Base-by-base conservation (phyloP, 2,113 vertebrate genomes). In the Lates calcarifer region DNA sequence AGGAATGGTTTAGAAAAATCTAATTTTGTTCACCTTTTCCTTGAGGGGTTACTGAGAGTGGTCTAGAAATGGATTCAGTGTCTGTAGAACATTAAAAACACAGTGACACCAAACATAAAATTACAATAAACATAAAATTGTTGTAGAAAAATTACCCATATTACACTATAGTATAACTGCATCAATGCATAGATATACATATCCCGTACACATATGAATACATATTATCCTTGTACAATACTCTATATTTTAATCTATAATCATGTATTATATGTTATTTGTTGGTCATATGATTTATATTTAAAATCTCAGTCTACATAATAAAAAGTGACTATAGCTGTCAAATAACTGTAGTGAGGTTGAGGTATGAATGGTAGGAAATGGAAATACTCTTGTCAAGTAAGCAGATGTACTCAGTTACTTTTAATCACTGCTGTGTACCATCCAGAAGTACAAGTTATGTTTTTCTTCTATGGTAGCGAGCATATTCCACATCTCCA, bases 1-100 rank as follows among this genome's bases (percentile, higher is more conserved):
- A 82, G 35, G 62, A 79, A 57, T 31, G 13, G 57, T 28, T 31
- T 51, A 35, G 35, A 56, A 65, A 61, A 79, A 79, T 68, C 20
- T n/a, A 47, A 79, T 74, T 83, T 71, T 72, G 41, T 77, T 64
- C 55, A 53, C 53, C 53, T 55, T 68, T 62, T 47, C 68, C 29
- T 43, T 80, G 53, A 55, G 55, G 49, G 39, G 57, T 61, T 72
- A 41, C 41, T 39, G 14, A n/a, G 18, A 76, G n/a, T 13, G 8
- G 11, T 55, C 24, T 55, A 22, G 14, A 53, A 37, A 14, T 49
- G 33, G 18, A 77, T 60, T 49, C 28, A 69, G 53, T 29, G 26
- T 71, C 31, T 57, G 49, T 5, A 43, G 31, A 65, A 45, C 51
- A 64, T 55, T 39, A 28, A 31, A 74, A 33, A 79, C 35, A 24